These are phyloP conservation scores for Eucriotettix oculatus DNA, from an alignment of 2,888 invertebrate genomes.

Conservation along the genomic window DNA sequence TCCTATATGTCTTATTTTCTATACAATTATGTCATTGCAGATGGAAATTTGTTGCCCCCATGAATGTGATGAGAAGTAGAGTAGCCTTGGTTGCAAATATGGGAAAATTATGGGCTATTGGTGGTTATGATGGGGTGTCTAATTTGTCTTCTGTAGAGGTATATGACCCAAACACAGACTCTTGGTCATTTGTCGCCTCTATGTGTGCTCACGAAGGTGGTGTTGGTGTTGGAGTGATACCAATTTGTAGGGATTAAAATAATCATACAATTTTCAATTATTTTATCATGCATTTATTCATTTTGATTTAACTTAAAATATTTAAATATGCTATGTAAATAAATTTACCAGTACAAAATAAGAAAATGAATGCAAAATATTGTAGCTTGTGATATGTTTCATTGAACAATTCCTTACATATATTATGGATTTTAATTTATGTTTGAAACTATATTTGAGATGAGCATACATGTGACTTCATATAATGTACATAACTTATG, in stretches of 20 bases:
- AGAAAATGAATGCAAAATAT: no score
- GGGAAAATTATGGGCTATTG: slow-evolving; percentile 69
- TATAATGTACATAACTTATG: no score
- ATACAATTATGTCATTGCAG: no score
- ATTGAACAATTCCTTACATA: no score
- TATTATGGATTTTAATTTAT: no score
- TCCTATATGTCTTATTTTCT: background rate
- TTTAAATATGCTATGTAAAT: no score
- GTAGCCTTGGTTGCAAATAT: slow-evolving; percentile 70
- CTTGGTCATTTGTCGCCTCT: slow-evolving; percentile 55
- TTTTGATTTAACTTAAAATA: background rate
- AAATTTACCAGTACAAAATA: no score
- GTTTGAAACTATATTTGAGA: no score
- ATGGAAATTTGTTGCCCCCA: slow-evolving; percentile 60
- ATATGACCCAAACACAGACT: slow-evolving; percentile 55
- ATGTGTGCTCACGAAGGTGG: slow-evolving; percentile 83
- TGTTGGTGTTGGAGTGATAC: slow-evolving; percentile 74
- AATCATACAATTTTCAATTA: background rate
- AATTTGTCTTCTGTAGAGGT: slow-evolving; percentile 74
- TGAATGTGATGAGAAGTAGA: slow-evolving; percentile 67
- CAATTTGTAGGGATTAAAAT: slow-evolving; percentile 21
- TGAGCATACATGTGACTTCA: no score
- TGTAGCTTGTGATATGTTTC: no score
- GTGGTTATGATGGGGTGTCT: slow-evolving; percentile 62
- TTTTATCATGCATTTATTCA: background rate